These are phyloP conservation scores for Sebastiscus tertius DNA, from an alignment of 2,797 vertebrate genomes.

Conservation along the genomic window DNA sequence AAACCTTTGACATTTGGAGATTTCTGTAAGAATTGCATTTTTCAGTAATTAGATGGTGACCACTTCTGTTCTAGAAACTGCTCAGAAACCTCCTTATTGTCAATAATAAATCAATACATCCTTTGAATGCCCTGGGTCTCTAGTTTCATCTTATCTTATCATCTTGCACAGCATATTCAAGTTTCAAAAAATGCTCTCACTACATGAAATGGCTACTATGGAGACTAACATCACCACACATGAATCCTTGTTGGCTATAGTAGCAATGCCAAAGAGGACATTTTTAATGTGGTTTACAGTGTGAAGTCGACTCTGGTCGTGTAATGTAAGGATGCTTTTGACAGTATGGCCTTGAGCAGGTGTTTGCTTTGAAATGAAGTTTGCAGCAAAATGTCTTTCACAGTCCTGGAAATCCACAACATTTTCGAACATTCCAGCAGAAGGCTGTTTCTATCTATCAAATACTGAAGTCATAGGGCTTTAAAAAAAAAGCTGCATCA, in stretches of 20 bases:
- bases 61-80: too few species aligned
- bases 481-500: neutral
- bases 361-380: conserved; percentile 1
- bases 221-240: neutral
- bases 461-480: neutral
- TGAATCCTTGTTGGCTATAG: neutral
- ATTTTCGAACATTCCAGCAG: neutral
- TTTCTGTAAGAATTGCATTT: too few species aligned
- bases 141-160: too few species aligned
- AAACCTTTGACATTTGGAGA: too few species aligned
- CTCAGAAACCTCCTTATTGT: too few species aligned
- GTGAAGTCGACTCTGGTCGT: neutral
- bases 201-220: neutral
- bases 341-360: neutral
- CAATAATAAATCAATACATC: too few species aligned
- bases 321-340: neutral
- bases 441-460: neutral
- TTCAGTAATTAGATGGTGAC: too few species aligned
- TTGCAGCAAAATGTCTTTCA: neutral
- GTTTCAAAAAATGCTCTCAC: neutral
- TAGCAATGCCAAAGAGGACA: neutral
- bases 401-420: neutral
- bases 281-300: neutral
- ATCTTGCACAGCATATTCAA: neutral
- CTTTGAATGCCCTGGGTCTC: too few species aligned